phyloP scores from a whole-genome alignment of 2,888 invertebrate species.

The Spisula solida region DNA sequence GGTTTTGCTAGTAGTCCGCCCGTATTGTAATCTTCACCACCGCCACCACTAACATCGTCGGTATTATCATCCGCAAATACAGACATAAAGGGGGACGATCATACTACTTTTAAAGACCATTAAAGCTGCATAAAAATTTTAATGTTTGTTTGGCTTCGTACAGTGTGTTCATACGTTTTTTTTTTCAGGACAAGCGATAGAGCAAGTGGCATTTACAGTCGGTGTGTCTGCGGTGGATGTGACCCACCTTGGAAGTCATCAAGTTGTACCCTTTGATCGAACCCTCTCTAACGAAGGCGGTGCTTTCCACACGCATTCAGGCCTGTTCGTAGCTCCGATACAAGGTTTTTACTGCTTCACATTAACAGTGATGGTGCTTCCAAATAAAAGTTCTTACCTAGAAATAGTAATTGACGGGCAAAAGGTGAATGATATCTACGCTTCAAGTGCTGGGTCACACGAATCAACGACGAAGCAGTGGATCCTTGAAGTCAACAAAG shows the following conservation, averaged over 20 bases:
- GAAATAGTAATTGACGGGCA: neutral
- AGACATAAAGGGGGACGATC: too few species aligned
- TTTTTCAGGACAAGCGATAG: neutral
- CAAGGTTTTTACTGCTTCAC: constrained; percentile 6
- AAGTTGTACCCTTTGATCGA: neutral
- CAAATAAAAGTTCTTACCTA: neutral
- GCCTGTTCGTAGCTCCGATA: neutral
- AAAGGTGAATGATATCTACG: neutral
- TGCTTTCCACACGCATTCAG: constrained; percentile 3
- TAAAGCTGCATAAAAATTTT: too few species aligned
- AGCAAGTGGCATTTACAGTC: constrained; percentile 21
- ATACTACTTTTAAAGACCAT: too few species aligned
- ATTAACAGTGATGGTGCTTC: neutral
- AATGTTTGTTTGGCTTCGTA: too few species aligned
- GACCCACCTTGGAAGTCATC: neutral
- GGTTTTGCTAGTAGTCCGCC: too few species aligned
- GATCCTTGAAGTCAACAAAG: constrained; percentile 24
- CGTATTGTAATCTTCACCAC: too few species aligned
- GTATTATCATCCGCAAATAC: too few species aligned
- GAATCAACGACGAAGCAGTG: constrained; percentile 19
- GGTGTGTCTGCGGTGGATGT: neutral
- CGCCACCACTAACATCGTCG: too few species aligned
- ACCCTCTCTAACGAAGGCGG: neutral
- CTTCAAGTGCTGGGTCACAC: neutral
- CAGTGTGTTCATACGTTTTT: too few species aligned